These are phyloP conservation scores for Pogonocichla stellata DNA, from an alignment of 2,113 vertebrate species.

Conservation along the genomic window DNA sequence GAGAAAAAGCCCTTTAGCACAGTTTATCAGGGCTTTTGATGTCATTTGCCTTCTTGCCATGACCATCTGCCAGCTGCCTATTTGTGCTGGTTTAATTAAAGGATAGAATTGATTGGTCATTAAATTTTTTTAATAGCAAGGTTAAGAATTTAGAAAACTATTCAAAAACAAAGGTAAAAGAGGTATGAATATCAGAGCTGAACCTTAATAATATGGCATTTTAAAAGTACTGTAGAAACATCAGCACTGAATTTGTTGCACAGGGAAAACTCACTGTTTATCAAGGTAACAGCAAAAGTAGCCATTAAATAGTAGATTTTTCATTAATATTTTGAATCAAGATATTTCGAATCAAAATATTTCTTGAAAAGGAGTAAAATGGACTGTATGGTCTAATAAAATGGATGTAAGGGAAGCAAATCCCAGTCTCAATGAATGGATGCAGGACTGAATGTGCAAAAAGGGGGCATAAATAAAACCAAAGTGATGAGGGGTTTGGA, in stretches of 20 bases:
- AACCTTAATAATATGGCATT: neutral
- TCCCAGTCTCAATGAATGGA: neutral
- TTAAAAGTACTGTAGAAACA: neutral
- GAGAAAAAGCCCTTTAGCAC: neutral
- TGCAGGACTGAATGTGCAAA: neutral
- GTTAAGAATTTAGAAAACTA: neutral
- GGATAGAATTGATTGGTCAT: neutral
- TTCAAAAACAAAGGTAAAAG: neutral
- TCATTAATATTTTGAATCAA: neutral
- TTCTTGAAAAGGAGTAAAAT: neutral
- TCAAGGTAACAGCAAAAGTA: neutral
- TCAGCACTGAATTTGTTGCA: accelerated
- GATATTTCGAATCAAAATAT: neutral
- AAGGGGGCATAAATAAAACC: neutral
- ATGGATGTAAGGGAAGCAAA: neutral
- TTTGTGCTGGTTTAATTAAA: neutral
- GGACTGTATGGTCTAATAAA: neutral
- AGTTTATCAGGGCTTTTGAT: neutral
- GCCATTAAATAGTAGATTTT: neutral
- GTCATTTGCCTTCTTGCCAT: neutral
- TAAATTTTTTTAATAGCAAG: neutral
- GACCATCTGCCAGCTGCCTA: neutral
- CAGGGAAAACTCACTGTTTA: neutral
- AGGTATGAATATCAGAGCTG: neutral
- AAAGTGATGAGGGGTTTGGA: neutral